These are phyloP conservation scores for human DNA, from an alignment of 2,113 vertebrate genomes.

Conservation along the genomic window GRCh38 chr12:96553001-96553500, in stretches of 20 bases:
- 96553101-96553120: not conserved
- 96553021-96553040: not conserved
- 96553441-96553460: not conserved
- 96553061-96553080: not conserved
- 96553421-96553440: not conserved
- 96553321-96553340: not conserved
- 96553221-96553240: not conserved
- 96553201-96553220: not conserved
- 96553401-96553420: constrained; percentile 1
- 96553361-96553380: not conserved
- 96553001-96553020: not conserved
- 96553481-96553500: too few relatives aligned
- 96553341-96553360: not conserved
- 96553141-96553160: not conserved
- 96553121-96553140: not conserved
- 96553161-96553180: not conserved
- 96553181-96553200: not conserved
- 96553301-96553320: not conserved
- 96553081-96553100: not conserved
- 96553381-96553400: not conserved
- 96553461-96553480: not conserved
- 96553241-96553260: not conserved
- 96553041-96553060: not conserved
- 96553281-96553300: not conserved
- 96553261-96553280: not conserved